These are phyloP conservation scores for Toxonevra muliebris DNA, from an alignment of 2,888 invertebrate species.

Conservation along the genomic window DNA sequence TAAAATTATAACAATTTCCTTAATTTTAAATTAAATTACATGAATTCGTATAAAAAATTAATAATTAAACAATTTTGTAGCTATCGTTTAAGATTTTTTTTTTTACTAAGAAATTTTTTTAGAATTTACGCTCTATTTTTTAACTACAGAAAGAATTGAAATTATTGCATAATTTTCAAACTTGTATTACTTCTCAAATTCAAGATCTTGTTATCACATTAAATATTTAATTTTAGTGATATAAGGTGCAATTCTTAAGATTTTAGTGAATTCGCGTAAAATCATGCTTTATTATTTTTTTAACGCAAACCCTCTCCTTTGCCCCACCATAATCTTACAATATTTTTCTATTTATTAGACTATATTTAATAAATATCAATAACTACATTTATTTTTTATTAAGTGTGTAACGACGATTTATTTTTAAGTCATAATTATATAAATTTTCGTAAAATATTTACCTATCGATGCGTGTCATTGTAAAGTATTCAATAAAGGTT, in stretches of 20 bases:
- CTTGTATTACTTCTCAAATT: not conserved
- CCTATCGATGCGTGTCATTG: conserved; percentile 23
- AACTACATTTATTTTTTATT: conserved; percentile 44
- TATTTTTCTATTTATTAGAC: conserved; percentile 31
- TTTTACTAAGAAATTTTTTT: too few species aligned
- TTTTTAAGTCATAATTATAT: conserved; percentile 2
- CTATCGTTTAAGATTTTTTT: not conserved
- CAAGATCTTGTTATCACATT: not conserved
- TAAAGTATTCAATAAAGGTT: conserved; percentile 26
- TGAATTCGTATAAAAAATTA: not conserved
- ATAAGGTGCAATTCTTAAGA: not conserved
- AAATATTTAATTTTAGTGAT: too few species aligned
- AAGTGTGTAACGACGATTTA: conserved; percentile 9
- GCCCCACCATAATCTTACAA: not conserved
- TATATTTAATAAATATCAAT: conserved; percentile 34
- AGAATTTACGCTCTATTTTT: too few species aligned
- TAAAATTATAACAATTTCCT: too few species aligned
- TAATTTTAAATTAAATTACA: too few species aligned
- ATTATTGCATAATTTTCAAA: not conserved
- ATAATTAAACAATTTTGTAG: not conserved
- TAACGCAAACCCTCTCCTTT: too few species aligned
- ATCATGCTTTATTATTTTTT: not conserved
- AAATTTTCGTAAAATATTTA: conserved; percentile 4
- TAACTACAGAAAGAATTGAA: not conserved
- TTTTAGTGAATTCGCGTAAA: not conserved